phyloP scores from a whole-genome alignment of 2,888 invertebrate species.

The Cantharis lateralis region DNA sequence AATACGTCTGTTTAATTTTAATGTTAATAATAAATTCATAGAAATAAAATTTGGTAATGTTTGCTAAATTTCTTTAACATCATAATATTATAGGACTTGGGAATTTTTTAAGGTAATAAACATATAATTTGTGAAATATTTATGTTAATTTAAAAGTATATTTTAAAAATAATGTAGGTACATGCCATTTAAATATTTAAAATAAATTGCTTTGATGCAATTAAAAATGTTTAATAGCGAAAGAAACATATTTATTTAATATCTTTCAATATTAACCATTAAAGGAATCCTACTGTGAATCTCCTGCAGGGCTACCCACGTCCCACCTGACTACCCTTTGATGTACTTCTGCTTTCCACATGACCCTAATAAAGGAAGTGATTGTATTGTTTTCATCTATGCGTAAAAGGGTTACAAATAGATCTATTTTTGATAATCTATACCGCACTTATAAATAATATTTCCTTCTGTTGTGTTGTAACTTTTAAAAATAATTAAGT shows the following conservation, averaged over 20 bases:
- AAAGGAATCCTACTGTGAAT: slow-evolving; percentile 35
- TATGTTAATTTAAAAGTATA: neutral
- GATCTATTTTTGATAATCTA: slow-evolving; percentile 11
- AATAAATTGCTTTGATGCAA: neutral
- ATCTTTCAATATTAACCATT: slow-evolving; percentile 13
- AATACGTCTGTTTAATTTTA: neutral
- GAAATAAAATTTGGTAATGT: neutral
- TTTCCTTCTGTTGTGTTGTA: neutral
- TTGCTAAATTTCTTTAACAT: neutral
- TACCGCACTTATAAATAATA: neutral
- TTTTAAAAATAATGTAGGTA: neutral
- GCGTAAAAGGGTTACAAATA: slow-evolving; percentile 41
- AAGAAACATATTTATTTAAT: slow-evolving; percentile 1
- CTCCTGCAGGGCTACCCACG: slow-evolving; percentile 34
- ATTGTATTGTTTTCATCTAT: slow-evolving; percentile 40
- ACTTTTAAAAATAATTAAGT: neutral
- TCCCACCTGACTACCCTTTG: slow-evolving; percentile 42
- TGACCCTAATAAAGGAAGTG: slow-evolving; percentile 39
- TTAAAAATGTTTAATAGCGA: neutral
- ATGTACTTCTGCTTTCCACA: slow-evolving; percentile 38
- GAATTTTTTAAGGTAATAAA: neutral
- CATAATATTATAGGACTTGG: neutral
- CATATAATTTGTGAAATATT: neutral
- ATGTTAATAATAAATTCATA: neutral
- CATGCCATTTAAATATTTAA: neutral